Evolutionary conservation across 2,797 vertebrate species (phyloP).

Genomic region (Margarornis squamiger): DNA sequence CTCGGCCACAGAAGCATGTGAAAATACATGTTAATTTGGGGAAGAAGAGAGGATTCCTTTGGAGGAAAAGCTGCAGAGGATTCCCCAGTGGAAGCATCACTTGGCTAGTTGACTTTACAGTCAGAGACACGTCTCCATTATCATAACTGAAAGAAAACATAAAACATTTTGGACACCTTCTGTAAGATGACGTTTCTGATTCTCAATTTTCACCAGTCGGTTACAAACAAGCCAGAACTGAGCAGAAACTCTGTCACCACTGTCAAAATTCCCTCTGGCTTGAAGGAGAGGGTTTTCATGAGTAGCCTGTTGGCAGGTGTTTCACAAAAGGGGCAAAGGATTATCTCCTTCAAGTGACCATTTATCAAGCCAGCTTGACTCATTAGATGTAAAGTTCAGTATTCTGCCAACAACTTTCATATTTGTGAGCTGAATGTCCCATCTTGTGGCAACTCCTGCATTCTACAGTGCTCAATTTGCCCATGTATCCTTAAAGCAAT

Average conservation of each 20-base stretch:
- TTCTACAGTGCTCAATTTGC: constrained; percentile 36
- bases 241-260: neutral
- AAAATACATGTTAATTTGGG: neutral
- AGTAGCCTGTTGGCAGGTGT: neutral
- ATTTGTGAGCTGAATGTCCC: constrained; percentile 50
- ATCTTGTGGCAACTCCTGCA: constrained; percentile 57
- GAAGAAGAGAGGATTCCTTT: neutral
- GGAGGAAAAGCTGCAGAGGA: neutral
- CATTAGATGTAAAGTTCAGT: constrained; percentile 25
- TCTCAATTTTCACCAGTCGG: neutral
- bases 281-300: neutral
- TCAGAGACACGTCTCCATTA: neutral
- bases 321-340: neutral
- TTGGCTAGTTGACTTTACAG: neutral
- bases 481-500: neutral
- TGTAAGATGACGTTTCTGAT: neutral
- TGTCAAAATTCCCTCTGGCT: neutral
- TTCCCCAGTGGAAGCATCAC: neutral
- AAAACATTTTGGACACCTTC: neutral
- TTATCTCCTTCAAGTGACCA: neutral
- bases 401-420: constrained; percentile 29
- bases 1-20: neutral
- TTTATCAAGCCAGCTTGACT: constrained; percentile 13
- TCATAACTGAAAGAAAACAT: neutral
- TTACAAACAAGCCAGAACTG: neutral